Percentiles rank a stretch among this genome's conserved stretches.
Conservation (phyloP, 2,113 vertebrate species). For the Egretta garzetta region DNA sequence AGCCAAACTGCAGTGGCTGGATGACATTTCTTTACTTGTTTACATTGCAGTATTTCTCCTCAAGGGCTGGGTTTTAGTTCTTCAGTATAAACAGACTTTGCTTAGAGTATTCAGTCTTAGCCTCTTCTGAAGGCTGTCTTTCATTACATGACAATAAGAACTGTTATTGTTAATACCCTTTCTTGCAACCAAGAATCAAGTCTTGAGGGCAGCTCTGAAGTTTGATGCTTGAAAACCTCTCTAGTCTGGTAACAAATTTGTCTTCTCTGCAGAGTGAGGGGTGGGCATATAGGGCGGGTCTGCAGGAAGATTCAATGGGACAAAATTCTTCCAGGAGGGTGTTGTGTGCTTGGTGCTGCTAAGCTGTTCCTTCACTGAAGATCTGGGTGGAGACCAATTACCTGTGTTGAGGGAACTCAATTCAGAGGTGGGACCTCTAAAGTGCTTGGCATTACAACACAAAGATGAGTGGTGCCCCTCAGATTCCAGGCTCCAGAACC, state of each 20-base stretch:
- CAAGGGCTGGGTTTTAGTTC: neutral
- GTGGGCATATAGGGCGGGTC: fast-evolving
- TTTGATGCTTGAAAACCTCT: neutral
- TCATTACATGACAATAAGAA: neutral
- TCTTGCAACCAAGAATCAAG: neutral
- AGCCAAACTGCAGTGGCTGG: neutral
- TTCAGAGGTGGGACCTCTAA: neutral
- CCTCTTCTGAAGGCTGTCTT: neutral
- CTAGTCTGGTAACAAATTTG: neutral
- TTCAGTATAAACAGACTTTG: neutral
- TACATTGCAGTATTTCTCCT: neutral
- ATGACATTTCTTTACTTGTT: neutral
- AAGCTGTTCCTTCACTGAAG: neutral
- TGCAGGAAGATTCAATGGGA: neutral
- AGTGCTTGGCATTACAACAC: neutral
- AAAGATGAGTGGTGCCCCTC: neutral
- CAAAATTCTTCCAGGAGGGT: neutral
- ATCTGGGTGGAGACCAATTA: neutral
- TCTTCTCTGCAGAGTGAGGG: neutral
- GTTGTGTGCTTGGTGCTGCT: neutral
- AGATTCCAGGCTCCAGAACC: neutral
- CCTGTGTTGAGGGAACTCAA: neutral
- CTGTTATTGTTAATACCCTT: neutral
- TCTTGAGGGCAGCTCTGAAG: neutral
- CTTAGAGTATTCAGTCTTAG: neutral